A percentile compares a stretch with the other conserved stretches of the same genome.
phyloP scores from a whole-genome alignment of 2,113 vertebrate species.

The Seriola aureovittata region DNA sequence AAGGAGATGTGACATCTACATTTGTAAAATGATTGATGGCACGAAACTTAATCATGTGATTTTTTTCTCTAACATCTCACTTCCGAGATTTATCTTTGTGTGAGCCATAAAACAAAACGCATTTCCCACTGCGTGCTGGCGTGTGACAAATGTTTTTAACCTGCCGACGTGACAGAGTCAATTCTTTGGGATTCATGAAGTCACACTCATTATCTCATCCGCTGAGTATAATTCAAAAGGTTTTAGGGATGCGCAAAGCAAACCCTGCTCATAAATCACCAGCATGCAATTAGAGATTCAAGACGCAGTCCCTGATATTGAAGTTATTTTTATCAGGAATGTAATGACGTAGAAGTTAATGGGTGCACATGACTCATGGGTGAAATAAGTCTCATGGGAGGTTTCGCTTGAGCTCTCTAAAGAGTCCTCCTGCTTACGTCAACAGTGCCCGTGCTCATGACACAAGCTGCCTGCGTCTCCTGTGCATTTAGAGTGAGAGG shows the following conservation, averaged over 20 bases:
- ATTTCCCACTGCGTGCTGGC: constrained; percentile 18
- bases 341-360: constrained; percentile 51
- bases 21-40: neutral
- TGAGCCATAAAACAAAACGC: constrained; percentile 25
- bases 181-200: constrained; percentile 36
- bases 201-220: constrained; percentile 44
- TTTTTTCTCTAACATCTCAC: neutral
- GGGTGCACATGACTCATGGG: constrained; percentile 62
- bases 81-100: constrained; percentile 24
- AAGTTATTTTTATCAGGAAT: constrained; percentile 54
- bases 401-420: constrained; percentile 3
- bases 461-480: constrained; percentile 31
- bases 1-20: neutral
- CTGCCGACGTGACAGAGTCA: constrained; percentile 51
- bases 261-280: constrained; percentile 15
- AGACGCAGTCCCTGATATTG: constrained; percentile 25
- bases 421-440: constrained; percentile 40
- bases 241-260: neutral
- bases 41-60: neutral
- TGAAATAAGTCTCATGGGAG: constrained; percentile 49
- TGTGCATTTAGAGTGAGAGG: neutral
- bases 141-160: constrained; percentile 58
- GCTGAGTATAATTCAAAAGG: constrained; percentile 8
- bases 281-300: constrained; percentile 16
- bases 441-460: constrained; percentile 22